Base-by-base conservation (phyloP, 2,888 invertebrate genomes). In the Listrodromus nycthemerus region DNA sequence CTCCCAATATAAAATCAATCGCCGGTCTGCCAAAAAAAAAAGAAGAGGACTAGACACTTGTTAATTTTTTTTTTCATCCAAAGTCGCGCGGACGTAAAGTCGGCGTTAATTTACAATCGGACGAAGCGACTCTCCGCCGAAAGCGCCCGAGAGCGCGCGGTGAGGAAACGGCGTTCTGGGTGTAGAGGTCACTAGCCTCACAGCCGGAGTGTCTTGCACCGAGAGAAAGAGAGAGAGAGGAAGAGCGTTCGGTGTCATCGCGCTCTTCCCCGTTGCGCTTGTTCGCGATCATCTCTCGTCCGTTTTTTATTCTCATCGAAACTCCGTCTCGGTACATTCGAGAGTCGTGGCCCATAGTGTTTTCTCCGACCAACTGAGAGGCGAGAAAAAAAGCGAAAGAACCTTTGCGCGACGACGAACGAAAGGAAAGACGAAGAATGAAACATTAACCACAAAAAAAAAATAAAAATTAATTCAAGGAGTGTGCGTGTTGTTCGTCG, bases 141-240 rank as follows among this genome's bases (percentile, higher is more conserved):
- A 45, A 24, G 66, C 71, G 80, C 63, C 69, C 52, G 52, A 66
- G 71, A 37, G 77, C n/a, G 74, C 55, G 70, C 71, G 19, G 80
- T 27, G 74, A 52, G 80, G 55, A 80, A 30, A 50, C 55, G 10
- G 80, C 67, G 69, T 55, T 77, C 61, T 21, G 80, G 77, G 83
- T 84, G 83, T 89, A 91, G 91, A 90, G 92, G 92, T 92, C 92
- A 92, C 92, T 92, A 92, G 91, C 91, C 91, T 90, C 90, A 85
- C 85, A 76, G 45, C 67, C 84, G 86, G 86, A 88, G 87, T 86
- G 85, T 88, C 87, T 88, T 88, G 87, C 89, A 78, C 77, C 76
- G 67, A 73, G 83, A 66, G 41, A 41, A 4, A 41, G 41, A 37
- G 37, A 37, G 8, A 37, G 5, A 10, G 37, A 37, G 37, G n/a